A percentile compares a stretch with the other conserved stretches of the same genome.
Evolutionary conservation across 2,888 invertebrate species (phyloP).

Genomic region (Chironomus tentans): DNA sequence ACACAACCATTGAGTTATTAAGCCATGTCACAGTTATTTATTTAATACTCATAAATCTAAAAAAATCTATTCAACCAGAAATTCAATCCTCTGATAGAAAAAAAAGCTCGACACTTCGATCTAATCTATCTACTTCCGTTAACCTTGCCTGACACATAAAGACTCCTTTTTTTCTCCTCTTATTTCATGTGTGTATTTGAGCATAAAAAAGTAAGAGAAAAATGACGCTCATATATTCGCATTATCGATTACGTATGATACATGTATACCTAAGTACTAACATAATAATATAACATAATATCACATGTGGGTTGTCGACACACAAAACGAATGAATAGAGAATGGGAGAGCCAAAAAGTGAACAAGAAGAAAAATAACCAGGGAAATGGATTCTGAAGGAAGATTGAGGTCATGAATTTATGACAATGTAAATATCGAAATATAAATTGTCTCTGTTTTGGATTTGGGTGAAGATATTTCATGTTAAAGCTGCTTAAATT

Average conservation of each 20-base stretch:
- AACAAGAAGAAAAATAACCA: background rate
- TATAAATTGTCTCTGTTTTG: background rate
- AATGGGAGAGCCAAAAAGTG: background rate
- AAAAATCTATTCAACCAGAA: too few species aligned
- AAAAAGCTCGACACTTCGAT: too few species aligned
- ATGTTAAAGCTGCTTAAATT: background rate
- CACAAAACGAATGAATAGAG: background rate
- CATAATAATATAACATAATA: background rate
- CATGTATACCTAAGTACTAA: background rate
- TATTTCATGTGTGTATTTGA: too few species aligned
- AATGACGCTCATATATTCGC: background rate
- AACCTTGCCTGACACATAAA: too few species aligned
- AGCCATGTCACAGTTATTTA: too few species aligned
- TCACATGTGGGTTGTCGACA: background rate
- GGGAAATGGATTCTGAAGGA: too few species aligned
- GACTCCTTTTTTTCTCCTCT: background rate
- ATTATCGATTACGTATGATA: background rate
- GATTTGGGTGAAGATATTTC: background rate
- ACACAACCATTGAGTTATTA: too few species aligned
- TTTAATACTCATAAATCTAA: too few species aligned
- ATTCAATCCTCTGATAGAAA: too few species aligned
- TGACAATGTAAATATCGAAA: background rate
- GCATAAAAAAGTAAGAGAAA: background rate
- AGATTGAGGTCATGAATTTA: slow-evolving; percentile 1
- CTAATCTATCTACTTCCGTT: too few species aligned